These are phyloP conservation scores for Diplodus puntazzo DNA, from an alignment of 2,797 vertebrate genomes.

Conservation along the genomic window DNA sequence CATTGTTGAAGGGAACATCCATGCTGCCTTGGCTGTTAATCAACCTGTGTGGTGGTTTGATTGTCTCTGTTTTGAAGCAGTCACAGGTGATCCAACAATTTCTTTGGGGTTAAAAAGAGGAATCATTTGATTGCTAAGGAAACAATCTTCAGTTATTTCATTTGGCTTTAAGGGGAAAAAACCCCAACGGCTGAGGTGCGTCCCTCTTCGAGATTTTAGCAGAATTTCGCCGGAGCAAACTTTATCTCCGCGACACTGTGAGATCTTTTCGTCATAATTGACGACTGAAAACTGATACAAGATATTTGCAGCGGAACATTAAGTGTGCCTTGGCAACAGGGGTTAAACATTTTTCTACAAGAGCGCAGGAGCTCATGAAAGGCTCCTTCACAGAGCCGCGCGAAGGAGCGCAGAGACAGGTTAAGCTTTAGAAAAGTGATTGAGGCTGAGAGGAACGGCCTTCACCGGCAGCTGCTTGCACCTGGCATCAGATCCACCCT, in stretches of 20 bases:
- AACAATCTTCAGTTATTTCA: background rate
- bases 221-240: slow-evolving; percentile 11
- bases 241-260: background rate
- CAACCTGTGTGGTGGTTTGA: background rate
- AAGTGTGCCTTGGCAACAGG: slow-evolving; percentile 25
- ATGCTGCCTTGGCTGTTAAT: background rate
- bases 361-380: slow-evolving; percentile 55
- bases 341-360: slow-evolving; percentile 43
- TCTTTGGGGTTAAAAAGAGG: background rate
- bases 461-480: slow-evolving; percentile 65
- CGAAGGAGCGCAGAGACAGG: slow-evolving; percentile 47
- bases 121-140: background rate
- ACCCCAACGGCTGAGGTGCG: no score
- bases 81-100: background rate
- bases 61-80: background rate
- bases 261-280: background rate
- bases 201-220: background rate
- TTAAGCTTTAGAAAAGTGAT: slow-evolving; percentile 65
- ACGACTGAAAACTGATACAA: slow-evolving; percentile 18
- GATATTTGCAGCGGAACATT: slow-evolving; percentile 16
- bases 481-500: slow-evolving; percentile 65
- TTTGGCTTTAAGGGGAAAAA: background rate
- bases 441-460: slow-evolving; percentile 60
- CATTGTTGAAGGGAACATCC: slow-evolving; percentile 5
- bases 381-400: slow-evolving; percentile 37